Evolutionary conservation across 1,140 invertebrate species (phyloP), one percentile per base, ranked within the genome.

Genomic region (Adoxophyes honmai): DNA sequence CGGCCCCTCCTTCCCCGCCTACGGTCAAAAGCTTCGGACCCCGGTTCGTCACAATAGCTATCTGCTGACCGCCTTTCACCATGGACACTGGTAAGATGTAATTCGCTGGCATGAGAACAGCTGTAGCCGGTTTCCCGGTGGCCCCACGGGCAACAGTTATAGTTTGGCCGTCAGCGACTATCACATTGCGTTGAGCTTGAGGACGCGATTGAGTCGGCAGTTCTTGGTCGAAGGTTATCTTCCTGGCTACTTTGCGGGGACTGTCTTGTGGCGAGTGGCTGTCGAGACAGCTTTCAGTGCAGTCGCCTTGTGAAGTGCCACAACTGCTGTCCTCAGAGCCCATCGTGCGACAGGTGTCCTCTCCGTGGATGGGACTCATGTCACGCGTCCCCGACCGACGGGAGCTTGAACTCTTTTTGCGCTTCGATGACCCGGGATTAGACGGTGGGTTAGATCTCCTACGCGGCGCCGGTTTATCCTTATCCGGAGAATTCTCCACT

Each of bases 381-480:
- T 93, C 92, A 21, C 82, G 89, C n/a, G 55, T 77, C 16, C 59
- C 90, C 83, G 59, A 85, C 81, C 60, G 91, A 70, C 62, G 86
- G 53, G 42, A 91, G 76, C 92, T 91, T 0, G 91, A 91, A 33
- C 92, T 93, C 68, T 95, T 95, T 76, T 95, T 95, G 8, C 94
- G 86, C 66, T 95, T 95, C 0, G 93, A 92, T 4, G 92, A 91
- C 34, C 93, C 90, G 62, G 94, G 93, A 86, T 94, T 94, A 0
- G 93, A 92, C 0, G 94, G 93, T 4, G 93, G 93, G 79, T 95
- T 95, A 0, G 93, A 93, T 54, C 94, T 90, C 71, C 94, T 89
- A 59, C 94, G 87, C 0, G 94, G 94, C 0, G 94, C 94, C 0
- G 95, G 95, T 78, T 95, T 96, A 77, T 95, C 94, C 73, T 95